Conservation (phyloP, 1,140 invertebrate genomes). For the Batillaria attramentaria region DNA sequence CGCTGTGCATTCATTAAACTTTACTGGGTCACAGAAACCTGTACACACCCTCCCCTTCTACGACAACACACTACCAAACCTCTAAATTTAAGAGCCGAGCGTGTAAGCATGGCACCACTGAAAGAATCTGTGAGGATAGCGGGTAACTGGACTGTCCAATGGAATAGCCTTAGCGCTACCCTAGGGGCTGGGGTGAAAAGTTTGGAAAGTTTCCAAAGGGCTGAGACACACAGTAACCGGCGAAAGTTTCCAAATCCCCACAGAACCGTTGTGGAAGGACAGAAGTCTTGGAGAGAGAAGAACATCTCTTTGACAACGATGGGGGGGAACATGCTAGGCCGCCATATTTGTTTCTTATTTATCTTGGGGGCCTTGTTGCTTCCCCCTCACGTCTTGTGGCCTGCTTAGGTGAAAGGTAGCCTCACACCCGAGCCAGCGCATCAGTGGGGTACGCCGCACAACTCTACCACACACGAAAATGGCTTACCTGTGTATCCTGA, state of each 20-base stretch:
- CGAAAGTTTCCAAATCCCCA: neutral
- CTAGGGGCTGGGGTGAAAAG: neutral
- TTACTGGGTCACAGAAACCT: no score
- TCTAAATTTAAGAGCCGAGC: no score
- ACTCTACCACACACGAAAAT: neutral
- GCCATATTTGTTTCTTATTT: slow-evolving; percentile 38
- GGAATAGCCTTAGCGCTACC: neutral
- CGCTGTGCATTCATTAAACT: no score
- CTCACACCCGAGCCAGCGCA: no score
- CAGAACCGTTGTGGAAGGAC: neutral
- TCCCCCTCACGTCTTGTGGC: slow-evolving; percentile 25
- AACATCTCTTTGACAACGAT: neutral
- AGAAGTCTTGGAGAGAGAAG: neutral
- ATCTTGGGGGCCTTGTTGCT: slow-evolving; percentile 26
- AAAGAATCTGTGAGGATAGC: neutral
- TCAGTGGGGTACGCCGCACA: no score
- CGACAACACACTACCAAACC: no score
- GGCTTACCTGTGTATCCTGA: slow-evolving; percentile 7
- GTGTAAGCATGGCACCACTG: no score
- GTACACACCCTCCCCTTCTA: no score
- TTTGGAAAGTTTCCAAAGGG: neutral
- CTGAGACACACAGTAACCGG: neutral
- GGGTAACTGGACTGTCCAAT: neutral
- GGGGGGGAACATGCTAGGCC: slow-evolving; percentile 28
- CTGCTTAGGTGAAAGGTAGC: no score